phyloP scores from a whole-genome alignment of 2,113 vertebrate genomes.

The Uropsilus gracilis region DNA sequence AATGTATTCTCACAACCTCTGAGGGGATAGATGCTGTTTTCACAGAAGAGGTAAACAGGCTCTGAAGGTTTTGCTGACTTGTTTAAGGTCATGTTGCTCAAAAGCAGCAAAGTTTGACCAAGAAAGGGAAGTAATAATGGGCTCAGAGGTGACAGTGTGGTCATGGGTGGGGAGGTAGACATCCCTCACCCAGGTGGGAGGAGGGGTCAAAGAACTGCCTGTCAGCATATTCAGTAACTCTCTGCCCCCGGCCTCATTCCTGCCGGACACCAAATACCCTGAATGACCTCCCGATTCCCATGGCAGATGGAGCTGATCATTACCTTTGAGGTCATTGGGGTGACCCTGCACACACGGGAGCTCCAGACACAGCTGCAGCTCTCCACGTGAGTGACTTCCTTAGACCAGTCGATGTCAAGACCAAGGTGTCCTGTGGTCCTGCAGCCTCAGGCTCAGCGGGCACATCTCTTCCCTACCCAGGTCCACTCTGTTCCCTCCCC shows the following conservation, averaged over 20 bases:
- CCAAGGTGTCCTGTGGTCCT: neutral
- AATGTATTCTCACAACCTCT: neutral
- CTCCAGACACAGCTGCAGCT: constrained; percentile 87
- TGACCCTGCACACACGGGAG: constrained; percentile 89
- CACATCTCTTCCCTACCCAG: neutral
- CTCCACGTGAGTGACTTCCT: constrained; percentile 90
- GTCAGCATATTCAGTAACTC: no score
- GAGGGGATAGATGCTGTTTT: neutral
- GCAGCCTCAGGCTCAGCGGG: neutral
- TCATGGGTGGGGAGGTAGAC: neutral
- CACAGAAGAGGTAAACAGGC: neutral
- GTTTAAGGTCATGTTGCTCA: neutral
- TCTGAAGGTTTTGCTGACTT: neutral
- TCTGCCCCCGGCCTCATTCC: neutral
- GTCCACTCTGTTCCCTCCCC: neutral
- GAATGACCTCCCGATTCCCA: neutral
- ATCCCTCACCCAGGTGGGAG: neutral
- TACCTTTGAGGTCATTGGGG: constrained; percentile 88
- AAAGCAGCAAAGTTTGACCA: neutral
- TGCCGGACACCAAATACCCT: neutral
- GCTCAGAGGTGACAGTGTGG: neutral
- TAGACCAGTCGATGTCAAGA: neutral
- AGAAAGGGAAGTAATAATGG: neutral
- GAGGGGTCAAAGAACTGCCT: neutral
- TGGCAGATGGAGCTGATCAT: constrained; percentile 88